A percentile compares a stretch with the other conserved stretches of the same genome.
Evolutionary conservation across 2,797 vertebrate species (phyloP).

Genomic region (Morelia viridis): DNA sequence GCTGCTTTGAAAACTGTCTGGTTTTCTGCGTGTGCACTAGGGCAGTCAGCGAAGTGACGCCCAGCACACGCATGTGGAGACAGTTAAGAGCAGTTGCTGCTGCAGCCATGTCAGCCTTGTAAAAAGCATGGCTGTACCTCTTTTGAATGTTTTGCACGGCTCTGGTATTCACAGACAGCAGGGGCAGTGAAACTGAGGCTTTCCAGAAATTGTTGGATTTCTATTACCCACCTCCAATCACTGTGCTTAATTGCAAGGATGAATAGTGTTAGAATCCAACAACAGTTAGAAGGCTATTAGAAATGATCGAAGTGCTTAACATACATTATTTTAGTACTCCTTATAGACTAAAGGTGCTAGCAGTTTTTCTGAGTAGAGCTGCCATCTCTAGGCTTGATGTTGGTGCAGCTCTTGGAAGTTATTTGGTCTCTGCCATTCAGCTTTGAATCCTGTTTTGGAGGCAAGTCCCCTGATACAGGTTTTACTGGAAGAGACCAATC

Average conservation of each 20-base stretch:
- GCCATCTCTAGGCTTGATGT: neutral
- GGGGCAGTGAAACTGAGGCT: neutral
- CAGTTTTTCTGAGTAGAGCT: neutral
- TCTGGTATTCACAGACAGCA: neutral
- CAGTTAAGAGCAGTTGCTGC: neutral
- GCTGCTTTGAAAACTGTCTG: neutral
- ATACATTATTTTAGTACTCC: neutral
- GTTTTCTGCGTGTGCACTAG: neutral
- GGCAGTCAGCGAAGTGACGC: neutral
- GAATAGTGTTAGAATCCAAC: neutral
- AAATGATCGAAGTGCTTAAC: neutral
- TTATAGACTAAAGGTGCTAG: neutral
- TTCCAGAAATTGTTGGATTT: neutral
- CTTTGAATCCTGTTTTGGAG: neutral
- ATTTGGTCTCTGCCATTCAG: neutral
- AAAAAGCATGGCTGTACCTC: neutral
- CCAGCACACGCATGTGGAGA: neutral
- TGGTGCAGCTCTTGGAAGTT: neutral
- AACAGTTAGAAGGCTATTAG: neutral
- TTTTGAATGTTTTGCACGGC: neutral
- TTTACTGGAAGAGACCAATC: neutral
- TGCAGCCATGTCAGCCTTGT: neutral
- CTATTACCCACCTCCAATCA: neutral
- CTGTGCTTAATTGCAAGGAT: neutral
- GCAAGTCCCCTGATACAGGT: neutral